phyloP scores from a whole-genome alignment of 2,797 vertebrate genomes.

The Tragopan temminckii region DNA sequence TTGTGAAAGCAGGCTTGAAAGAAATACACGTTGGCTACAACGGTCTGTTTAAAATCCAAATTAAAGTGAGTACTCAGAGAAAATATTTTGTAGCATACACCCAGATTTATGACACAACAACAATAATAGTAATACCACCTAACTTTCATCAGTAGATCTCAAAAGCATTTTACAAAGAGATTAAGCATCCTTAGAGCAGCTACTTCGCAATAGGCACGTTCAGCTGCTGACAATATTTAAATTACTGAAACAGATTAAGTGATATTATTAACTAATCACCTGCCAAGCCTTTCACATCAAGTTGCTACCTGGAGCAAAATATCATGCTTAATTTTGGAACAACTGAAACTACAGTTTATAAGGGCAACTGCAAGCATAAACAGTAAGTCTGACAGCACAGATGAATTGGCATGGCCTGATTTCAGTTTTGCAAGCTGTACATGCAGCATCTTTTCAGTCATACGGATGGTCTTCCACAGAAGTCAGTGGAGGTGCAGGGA shows the following conservation, averaged over 20 bases:
- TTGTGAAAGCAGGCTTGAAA: conserved; percentile 27
- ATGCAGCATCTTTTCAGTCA: neutral
- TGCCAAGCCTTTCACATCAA: conserved; percentile 50
- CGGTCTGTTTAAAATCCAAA: conserved; percentile 40
- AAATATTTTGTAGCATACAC: conserved; percentile 56
- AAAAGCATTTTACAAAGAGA: conserved; percentile 32
- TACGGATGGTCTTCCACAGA: neutral
- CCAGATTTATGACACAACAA: conserved; percentile 60
- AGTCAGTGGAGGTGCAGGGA: neutral
- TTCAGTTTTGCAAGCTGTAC: neutral
- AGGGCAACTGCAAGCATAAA: neutral
- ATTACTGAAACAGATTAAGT: conserved; percentile 38
- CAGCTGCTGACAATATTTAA: conserved; percentile 64
- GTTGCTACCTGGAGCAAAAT: conserved; percentile 42
- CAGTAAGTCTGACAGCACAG: neutral
- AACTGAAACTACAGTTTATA: conserved; percentile 27
- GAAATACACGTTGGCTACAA: neutral
- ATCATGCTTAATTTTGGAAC: conserved; percentile 40
- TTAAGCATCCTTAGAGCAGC: conserved; percentile 48
- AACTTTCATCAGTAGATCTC: conserved; percentile 68
- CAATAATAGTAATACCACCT: conserved; percentile 37
- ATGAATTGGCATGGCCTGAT: neutral
- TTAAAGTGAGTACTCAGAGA: conserved; percentile 50
- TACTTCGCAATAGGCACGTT: conserved; percentile 39
- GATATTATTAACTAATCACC: conserved; percentile 55